Percentiles rank a stretch among this genome's conserved stretches.
phyloP scores from a whole-genome alignment of 2,888 invertebrate genomes.

The Idaea biselata region DNA sequence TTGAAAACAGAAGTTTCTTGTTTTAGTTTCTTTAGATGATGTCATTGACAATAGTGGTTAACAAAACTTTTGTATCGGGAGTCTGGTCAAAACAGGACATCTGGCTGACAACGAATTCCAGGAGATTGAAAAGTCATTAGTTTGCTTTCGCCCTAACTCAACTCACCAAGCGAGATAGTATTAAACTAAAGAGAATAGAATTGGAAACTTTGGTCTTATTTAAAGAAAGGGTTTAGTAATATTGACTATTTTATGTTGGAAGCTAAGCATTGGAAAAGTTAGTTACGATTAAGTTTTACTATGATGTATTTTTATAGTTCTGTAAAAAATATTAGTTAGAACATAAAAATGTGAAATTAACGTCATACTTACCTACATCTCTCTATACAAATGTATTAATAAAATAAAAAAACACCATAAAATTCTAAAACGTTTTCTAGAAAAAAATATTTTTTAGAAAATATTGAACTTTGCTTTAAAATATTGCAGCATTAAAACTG shows the following conservation, averaged over 20 bases:
- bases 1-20: too few species aligned
- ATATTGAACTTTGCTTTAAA: constrained; percentile 17
- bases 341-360: too few species aligned
- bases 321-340: not conserved
- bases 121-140: constrained; percentile 11
- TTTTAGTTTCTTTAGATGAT: too few species aligned
- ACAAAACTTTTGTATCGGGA: too few species aligned
- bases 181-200: not conserved
- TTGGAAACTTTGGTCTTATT: not conserved
- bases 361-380: too few species aligned
- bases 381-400: too few species aligned
- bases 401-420: too few species aligned
- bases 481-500: constrained; percentile 8
- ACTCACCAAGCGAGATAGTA: not conserved
- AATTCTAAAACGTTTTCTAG: too few species aligned
- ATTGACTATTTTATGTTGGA: not conserved
- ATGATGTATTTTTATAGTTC: not conserved
- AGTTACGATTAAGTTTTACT: not conserved
- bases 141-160: not conserved
- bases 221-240: constrained; percentile 10
- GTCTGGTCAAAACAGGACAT: too few species aligned
- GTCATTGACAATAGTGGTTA: too few species aligned
- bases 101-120: not conserved
- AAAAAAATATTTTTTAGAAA: too few species aligned
- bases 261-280: not conserved